Conservation (phyloP, 2,888 invertebrate genomes). For the Leptinotarsa juncta region DNA sequence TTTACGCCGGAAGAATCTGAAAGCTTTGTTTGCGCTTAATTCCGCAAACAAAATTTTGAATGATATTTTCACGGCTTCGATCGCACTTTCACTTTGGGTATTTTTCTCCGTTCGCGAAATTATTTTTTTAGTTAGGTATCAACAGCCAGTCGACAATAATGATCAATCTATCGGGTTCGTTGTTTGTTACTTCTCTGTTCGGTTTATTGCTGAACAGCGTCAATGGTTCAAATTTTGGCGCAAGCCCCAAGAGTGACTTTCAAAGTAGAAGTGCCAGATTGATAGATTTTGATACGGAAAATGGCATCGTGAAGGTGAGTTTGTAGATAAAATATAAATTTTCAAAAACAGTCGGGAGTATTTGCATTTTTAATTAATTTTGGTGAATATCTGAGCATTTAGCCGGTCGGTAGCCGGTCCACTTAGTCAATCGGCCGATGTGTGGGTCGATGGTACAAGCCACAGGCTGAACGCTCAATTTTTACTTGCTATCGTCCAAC, state of each 20-base stretch:
- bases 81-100: background rate
- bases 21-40: conserved; percentile 10
- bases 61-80: background rate
- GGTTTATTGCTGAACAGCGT: background rate
- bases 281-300: conserved; percentile 71
- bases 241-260: conserved; percentile 19
- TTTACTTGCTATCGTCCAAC: no score
- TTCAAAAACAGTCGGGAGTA: no score
- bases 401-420: no score
- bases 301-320: conserved; percentile 70
- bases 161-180: background rate
- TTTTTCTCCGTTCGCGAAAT: background rate
- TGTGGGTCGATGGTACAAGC: no score
- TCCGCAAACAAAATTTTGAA: conserved; percentile 7
- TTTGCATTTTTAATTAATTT: no score
- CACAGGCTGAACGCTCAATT: no score
- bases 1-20: conserved; percentile 9
- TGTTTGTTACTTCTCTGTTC: background rate
- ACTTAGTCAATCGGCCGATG: no score
- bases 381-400: no score
- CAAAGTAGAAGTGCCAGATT: conserved; percentile 60
- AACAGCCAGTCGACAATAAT: background rate
- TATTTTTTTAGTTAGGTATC: conserved; percentile 1
- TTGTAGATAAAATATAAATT: no score
- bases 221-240: conserved; percentile 21